phyloP scores from a whole-genome alignment of 2,113 vertebrate species.

The Rissa tridactyla region DNA sequence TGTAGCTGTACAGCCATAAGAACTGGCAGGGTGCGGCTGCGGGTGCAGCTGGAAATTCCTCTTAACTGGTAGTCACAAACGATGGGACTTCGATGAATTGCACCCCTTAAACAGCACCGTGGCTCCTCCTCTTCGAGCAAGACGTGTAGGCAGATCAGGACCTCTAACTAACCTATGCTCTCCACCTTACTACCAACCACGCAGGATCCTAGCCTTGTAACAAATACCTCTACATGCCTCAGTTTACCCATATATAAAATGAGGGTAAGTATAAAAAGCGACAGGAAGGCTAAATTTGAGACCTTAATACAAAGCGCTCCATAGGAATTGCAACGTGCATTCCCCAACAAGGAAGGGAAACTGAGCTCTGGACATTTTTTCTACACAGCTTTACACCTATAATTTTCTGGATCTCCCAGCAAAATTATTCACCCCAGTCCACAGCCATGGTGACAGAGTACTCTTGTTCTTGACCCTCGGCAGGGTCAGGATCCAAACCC shows the following conservation, averaged over 20 bases:
- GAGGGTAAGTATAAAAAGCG: neutral
- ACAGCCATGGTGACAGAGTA: neutral
- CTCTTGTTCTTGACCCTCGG: neutral
- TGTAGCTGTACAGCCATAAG: neutral
- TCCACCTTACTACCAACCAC: fast-evolving
- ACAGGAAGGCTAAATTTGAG: neutral
- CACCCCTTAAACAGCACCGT: neutral
- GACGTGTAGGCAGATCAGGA: fast-evolving
- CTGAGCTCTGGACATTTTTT: neutral
- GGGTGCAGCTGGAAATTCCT: slow-evolving; percentile 56
- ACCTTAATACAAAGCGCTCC: neutral
- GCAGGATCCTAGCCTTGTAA: neutral
- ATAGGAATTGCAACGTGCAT: neutral
- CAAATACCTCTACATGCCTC: neutral
- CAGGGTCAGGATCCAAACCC: neutral
- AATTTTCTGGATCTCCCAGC: neutral
- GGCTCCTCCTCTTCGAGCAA: neutral
- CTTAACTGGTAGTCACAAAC: neutral
- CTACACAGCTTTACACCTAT: neutral
- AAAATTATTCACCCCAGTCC: neutral
- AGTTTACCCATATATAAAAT: neutral
- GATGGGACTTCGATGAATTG: neutral
- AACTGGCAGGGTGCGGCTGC: slow-evolving; percentile 5
- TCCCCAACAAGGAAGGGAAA: fast-evolving
- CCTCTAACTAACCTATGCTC: neutral